phyloP scores from a whole-genome alignment of 2,888 invertebrate species.

The Smittia aterrima region DNA sequence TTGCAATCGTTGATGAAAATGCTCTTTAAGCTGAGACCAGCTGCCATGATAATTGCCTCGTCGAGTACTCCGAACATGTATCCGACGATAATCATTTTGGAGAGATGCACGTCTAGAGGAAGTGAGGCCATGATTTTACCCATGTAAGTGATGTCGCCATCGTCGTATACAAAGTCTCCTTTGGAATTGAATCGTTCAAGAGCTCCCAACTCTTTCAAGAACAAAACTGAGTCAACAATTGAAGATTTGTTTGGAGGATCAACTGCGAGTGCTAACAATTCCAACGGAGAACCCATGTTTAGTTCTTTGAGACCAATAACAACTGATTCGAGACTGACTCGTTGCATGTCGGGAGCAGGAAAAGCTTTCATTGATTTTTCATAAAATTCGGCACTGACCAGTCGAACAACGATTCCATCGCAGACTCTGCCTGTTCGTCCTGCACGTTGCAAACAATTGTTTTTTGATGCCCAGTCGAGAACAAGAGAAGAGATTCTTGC shows the following conservation, averaged over 20 bases:
- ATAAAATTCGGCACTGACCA: constrained; percentile 69
- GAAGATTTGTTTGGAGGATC: constrained; percentile 82
- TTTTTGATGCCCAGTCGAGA: constrained; percentile 83
- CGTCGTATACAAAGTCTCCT: constrained; percentile 58
- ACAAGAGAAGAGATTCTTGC: constrained; percentile 69
- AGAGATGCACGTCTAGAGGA: constrained; percentile 77
- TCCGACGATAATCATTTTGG: constrained; percentile 83
- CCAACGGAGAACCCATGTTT: constrained; percentile 75
- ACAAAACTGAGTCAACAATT: constrained; percentile 55
- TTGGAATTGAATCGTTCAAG: constrained; percentile 60
- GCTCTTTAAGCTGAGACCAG: constrained; percentile 77
- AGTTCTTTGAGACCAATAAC: constrained; percentile 79
- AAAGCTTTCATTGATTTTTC: constrained; percentile 59
- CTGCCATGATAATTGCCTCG: constrained; percentile 83
- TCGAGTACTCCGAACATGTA: constrained; percentile 80
- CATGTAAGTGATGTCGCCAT: constrained; percentile 85
- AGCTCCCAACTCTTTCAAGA: constrained; percentile 66
- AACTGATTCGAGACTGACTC: constrained; percentile 76
- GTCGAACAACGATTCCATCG: constrained; percentile 65
- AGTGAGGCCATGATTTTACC: constrained; percentile 78
- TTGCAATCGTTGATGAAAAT: constrained; percentile 74
- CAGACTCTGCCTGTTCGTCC: constrained; percentile 89
- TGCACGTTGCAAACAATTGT: constrained; percentile 83
- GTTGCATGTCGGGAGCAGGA: constrained; percentile 70
- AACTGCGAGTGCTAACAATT: constrained; percentile 78